These are phyloP conservation scores for Paraplagusia blochii DNA, from an alignment of 2,113 vertebrate genomes.

Conservation along the genomic window DNA sequence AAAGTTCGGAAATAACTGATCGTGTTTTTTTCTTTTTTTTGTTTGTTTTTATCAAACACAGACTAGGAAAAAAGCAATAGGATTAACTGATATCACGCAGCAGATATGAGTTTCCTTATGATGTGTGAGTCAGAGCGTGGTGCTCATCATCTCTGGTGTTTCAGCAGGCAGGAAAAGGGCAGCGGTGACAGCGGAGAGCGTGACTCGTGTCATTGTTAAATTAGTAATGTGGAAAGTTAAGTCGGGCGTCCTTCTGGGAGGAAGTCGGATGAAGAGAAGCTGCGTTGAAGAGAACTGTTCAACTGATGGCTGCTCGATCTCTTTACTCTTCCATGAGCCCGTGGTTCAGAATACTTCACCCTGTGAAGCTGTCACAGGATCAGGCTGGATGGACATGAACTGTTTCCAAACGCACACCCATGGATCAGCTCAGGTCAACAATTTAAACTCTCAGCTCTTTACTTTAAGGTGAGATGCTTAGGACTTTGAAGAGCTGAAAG, in stretches of 20 bases:
- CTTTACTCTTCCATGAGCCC: constrained; percentile 35
- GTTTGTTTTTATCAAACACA: not conserved
- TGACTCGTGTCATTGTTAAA: constrained; percentile 34
- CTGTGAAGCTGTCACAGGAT: constrained; percentile 34
- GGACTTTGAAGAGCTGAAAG: constrained; percentile 59
- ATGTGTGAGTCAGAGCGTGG: not conserved
- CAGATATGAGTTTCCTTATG: not conserved
- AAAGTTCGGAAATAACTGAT: not conserved
- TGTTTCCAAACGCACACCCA: constrained; percentile 45
- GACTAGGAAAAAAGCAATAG: not conserved
- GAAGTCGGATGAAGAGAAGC: not conserved
- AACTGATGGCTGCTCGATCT: constrained; percentile 37
- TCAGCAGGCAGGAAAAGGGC: not conserved
- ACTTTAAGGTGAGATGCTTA: constrained; percentile 33
- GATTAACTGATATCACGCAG: not conserved
- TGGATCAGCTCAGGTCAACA: constrained; percentile 47
- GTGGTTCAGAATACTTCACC: constrained; percentile 8
- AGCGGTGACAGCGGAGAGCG: constrained; percentile 32
- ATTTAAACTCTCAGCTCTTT: constrained; percentile 25
- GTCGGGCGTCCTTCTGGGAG: constrained; percentile 10
- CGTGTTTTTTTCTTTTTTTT: constrained; percentile 5
- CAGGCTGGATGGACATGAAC: constrained; percentile 31
- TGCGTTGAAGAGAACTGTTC: constrained; percentile 24
- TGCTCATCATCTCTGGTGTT: not conserved
- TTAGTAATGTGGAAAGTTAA: constrained; percentile 41